A percentile compares a stretch with the other conserved stretches of the same genome.
Conservation (phyloP, 2,888 invertebrate genomes). For the Drosophila pseudotakahashii region DNA sequence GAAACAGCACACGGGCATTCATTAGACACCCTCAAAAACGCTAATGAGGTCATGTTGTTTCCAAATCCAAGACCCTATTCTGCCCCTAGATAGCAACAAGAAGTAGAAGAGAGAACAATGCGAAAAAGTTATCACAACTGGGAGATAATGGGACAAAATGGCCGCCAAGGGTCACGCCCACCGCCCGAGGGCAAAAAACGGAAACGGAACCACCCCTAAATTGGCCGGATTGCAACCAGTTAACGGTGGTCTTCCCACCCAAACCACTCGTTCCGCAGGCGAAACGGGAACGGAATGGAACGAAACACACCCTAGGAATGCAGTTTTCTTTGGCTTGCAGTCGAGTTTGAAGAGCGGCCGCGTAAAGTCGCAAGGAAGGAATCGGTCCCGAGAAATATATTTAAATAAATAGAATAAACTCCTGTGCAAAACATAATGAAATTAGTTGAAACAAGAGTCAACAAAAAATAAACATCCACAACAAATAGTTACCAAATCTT, state of each 20-base stretch:
- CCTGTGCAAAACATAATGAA: neutral
- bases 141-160: slow-evolving; percentile 67
- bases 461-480: too few relatives aligned
- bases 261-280: slow-evolving; percentile 52
- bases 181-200: slow-evolving; percentile 54
- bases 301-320: slow-evolving; percentile 41
- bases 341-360: slow-evolving; percentile 71
- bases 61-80: slow-evolving; percentile 39
- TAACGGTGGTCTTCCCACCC: slow-evolving; percentile 23
- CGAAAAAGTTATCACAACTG: slow-evolving; percentile 13
- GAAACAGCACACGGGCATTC: slow-evolving; percentile 66
- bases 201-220: slow-evolving; percentile 70
- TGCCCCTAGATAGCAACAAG: slow-evolving; percentile 47
- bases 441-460: neutral
- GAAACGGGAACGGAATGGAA: slow-evolving; percentile 53
- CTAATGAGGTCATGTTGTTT: slow-evolving; percentile 64
- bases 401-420: neutral
- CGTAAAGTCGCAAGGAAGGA: slow-evolving; percentile 55
- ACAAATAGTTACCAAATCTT: too few relatives aligned
- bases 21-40: slow-evolving; percentile 54
- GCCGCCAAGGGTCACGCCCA: slow-evolving; percentile 65
- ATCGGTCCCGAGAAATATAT: slow-evolving; percentile 3
- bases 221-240: slow-evolving; percentile 43
- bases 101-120: slow-evolving; percentile 8
- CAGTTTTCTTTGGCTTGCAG: slow-evolving; percentile 62